Conservation (phyloP, 2,888 invertebrate species). For the Andrena flavipes region DNA sequence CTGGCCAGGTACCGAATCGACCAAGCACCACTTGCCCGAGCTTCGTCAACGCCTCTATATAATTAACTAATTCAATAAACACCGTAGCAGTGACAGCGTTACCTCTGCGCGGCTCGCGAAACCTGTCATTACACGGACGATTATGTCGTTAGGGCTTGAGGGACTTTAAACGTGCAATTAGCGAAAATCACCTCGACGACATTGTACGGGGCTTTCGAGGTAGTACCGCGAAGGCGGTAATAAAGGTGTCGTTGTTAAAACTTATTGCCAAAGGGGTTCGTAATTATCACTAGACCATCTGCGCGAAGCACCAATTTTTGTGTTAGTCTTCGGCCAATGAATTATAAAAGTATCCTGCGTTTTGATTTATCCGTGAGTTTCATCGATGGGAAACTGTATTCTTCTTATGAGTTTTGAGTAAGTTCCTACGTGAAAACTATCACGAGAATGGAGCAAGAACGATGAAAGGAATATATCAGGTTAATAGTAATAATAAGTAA, state of each 20-base stretch:
- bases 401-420: too few relatives aligned
- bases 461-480: too few relatives aligned
- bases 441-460: too few relatives aligned
- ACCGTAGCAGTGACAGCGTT: slow-evolving; percentile 75
- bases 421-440: too few relatives aligned
- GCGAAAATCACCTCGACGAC: slow-evolving; percentile 62
- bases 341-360: too few relatives aligned
- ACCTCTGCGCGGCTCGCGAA: slow-evolving; percentile 64
- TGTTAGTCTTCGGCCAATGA: neutral
- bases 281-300: slow-evolving; percentile 35
- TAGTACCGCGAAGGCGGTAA: slow-evolving; percentile 33
- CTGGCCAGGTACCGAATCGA: neutral
- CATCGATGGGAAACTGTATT: too few relatives aligned
- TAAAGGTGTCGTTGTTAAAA: slow-evolving; percentile 54
- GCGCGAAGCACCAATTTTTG: neutral
- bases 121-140: slow-evolving; percentile 75
- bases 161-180: slow-evolving; percentile 74
- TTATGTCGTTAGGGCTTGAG: slow-evolving; percentile 73
- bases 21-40: slow-evolving; percentile 21
- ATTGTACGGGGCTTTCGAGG: slow-evolving; percentile 30
- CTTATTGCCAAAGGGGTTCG: slow-evolving; percentile 12
- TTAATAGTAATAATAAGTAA: too few relatives aligned
- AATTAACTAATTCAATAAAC: slow-evolving; percentile 78
- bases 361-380: too few relatives aligned
- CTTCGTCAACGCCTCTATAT: slow-evolving; percentile 26